Evolutionary conservation across 2,113 vertebrate genomes (phyloP).

Genomic region (Crotalus viridis): DNA sequence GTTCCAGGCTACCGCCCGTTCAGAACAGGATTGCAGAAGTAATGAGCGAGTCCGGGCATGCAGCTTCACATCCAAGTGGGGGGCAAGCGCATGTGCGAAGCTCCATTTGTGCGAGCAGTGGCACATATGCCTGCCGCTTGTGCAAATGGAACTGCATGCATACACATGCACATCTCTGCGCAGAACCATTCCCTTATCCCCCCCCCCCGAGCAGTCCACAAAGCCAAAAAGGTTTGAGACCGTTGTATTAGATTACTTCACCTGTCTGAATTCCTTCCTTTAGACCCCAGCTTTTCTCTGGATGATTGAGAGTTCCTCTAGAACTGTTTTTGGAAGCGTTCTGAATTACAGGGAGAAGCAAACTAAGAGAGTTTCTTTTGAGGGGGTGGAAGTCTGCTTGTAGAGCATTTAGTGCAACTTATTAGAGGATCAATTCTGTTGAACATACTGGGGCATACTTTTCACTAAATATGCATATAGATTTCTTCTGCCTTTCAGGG

Average conservation of each 20-base stretch:
- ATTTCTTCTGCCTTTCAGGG: background rate
- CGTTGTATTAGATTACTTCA: background rate
- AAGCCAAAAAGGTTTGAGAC: background rate
- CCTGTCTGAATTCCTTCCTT: background rate
- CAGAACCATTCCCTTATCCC: background rate
- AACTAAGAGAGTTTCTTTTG: background rate
- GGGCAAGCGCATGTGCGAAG: fast-evolving
- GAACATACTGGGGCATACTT: background rate
- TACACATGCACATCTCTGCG: background rate
- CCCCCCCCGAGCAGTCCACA: background rate
- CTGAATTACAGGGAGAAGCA: background rate
- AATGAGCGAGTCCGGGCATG: background rate
- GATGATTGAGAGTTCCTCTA: background rate
- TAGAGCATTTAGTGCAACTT: background rate
- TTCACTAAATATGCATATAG: background rate
- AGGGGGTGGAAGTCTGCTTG: background rate
- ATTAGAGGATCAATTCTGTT: background rate
- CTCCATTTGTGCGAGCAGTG: background rate
- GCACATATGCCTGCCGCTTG: background rate
- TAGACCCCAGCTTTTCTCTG: background rate
- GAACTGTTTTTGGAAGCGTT: background rate
- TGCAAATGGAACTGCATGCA: background rate
- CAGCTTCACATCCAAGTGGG: background rate
- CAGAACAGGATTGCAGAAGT: background rate
- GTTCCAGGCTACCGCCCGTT: too few species aligned